A percentile compares a stretch with the other conserved stretches of the same genome.
phyloP scores from a whole-genome alignment of 2,113 vertebrate species.

The Prolemur simus region DNA sequence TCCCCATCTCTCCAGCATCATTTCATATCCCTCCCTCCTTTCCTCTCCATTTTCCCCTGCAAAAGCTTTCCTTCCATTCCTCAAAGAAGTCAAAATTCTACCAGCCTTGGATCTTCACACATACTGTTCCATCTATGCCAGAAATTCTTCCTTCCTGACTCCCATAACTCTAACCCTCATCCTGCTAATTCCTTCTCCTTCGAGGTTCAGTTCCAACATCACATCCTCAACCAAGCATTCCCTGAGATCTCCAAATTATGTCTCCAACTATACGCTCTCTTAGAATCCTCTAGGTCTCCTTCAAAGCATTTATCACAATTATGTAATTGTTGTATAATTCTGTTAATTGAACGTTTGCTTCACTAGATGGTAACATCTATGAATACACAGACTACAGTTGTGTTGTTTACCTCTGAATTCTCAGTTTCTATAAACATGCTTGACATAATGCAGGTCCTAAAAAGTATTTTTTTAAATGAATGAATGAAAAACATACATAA shows the following conservation, averaged over 20 bases:
- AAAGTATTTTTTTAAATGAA: conserved; percentile 34
- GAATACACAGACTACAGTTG: background rate
- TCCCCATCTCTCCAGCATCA: background rate
- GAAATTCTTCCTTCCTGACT: background rate
- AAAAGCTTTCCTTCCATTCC: background rate
- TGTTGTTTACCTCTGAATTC: background rate
- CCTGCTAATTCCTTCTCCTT: background rate
- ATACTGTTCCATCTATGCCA: background rate
- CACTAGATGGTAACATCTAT: background rate
- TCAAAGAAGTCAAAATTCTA: background rate
- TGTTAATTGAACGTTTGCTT: background rate
- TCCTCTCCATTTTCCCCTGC: background rate
- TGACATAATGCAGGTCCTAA: background rate
- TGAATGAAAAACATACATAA: background rate
- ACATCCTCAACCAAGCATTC: background rate
- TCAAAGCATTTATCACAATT: background rate
- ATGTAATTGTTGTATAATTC: background rate
- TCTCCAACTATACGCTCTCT: background rate
- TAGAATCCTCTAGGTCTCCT: background rate
- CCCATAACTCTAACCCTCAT: background rate
- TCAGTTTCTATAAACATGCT: background rate
- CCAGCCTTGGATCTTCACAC: background rate
- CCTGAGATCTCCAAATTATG: background rate
- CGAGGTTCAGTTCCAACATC: background rate
- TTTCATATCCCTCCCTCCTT: background rate